A percentile compares a stretch with the other conserved stretches of the same genome.
These are phyloP conservation scores for Clostera curtula DNA, from an alignment of 2,888 invertebrate species.

Conservation along the genomic window DNA sequence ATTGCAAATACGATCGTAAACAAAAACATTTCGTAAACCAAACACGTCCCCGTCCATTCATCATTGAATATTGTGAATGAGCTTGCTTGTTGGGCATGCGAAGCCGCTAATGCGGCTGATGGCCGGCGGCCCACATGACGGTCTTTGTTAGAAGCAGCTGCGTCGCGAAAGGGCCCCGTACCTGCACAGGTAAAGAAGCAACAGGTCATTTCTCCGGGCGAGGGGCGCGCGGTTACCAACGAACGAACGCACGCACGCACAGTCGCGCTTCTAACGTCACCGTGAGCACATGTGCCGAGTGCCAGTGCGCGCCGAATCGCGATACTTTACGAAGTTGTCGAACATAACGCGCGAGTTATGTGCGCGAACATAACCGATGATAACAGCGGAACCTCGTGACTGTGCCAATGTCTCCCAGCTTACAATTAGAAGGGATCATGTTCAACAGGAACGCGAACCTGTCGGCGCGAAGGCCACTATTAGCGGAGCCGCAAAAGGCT, in stretches of 20 bases:
- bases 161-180: constrained; percentile 54
- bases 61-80: constrained; percentile 48
- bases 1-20: constrained; percentile 14
- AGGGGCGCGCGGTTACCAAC: constrained; percentile 47
- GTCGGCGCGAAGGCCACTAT: constrained; percentile 66
- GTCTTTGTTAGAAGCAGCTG: constrained; percentile 65
- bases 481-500: constrained; percentile 68
- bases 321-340: constrained; percentile 23
- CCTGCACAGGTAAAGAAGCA: constrained; percentile 72
- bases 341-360: constrained; percentile 53
- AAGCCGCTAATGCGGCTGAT: no score
- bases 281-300: constrained; percentile 31
- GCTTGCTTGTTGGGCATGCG: constrained; percentile 28
- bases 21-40: constrained; percentile 36
- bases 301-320: constrained; percentile 23
- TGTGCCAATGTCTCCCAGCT: constrained; percentile 69
- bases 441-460: constrained; percentile 68
- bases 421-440: constrained; percentile 71
- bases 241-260: constrained; percentile 16
- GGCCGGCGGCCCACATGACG: constrained; percentile 45
- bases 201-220: constrained; percentile 67
- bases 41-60: constrained; percentile 57
- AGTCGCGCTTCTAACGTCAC: constrained; percentile 45
- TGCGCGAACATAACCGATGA: constrained; percentile 58
- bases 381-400: constrained; percentile 48